Base-by-base conservation (phyloP, 37 sponge, comb jelly and placozoan species). In the Diacarnus erythraeanus region DNA sequence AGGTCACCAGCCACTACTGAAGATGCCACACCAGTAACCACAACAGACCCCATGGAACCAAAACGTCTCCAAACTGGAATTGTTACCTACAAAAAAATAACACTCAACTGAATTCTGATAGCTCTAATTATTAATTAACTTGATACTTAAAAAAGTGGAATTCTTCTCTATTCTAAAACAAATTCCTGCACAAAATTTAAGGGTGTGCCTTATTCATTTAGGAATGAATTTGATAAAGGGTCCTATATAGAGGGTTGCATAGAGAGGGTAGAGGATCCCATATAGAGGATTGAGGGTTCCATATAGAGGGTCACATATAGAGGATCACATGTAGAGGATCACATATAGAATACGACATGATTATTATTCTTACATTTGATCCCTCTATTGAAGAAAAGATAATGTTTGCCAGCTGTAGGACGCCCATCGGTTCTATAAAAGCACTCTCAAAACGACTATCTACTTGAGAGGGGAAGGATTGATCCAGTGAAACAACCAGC, bases 341-440 rank as follows among this genome's bases (percentile, higher is more conserved):
- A n/a, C n/a, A n/a, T n/a, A n/a, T n/a, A n/a, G n/a, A n/a, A n/a
- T n/a, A n/a, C n/a, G n/a, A n/a, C n/a, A 20, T 36, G 15, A 10
- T 69, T 21, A 42, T 26, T 6, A n/a, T 72, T 5, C n/a, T 18
- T 72, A 80, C 91, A 30, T 36, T 57, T 5, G 38, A 3, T 74
- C 91, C 91, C 54, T 92, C 92, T 23, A 87, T 4, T 38, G 47
- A 84, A 66, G 80, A 74, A 64, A 54, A 69, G 4, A 30, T 23
- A 3, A 15, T 70, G 3, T n/a, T 37, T 1, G 71, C 72, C 21
- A 90, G 70, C 30, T 80, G 84, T 4, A 94, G 64, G 37, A 94
- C 91, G 1, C 95, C 95, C 64, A 61, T 68, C 2, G 91, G 88
- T 76, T 94, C 95, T 73, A 94, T 86, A 27, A 77, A 12, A 15